Conservation (phyloP, 2,113 vertebrate genomes). For the Rallus limicola region DNA sequence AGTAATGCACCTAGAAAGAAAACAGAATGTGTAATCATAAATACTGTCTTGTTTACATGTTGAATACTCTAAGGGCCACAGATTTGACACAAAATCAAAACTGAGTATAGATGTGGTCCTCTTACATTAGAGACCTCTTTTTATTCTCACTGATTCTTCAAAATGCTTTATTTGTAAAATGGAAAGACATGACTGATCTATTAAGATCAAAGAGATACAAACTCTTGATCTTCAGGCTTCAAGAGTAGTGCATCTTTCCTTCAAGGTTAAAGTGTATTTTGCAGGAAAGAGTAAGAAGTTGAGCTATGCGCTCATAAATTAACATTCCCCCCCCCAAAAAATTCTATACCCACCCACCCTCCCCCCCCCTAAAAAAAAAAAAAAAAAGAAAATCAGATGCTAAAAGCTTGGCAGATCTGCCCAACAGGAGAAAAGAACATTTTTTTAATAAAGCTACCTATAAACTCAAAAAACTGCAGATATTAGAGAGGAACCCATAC, state of each 20-base stretch:
- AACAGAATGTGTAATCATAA: background rate
- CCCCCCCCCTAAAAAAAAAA: too few species aligned
- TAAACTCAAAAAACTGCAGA: background rate
- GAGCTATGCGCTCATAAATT: background rate
- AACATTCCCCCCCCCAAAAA: background rate
- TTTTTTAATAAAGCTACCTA: background rate
- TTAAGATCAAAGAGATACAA: conserved; percentile 12
- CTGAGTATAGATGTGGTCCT: background rate
- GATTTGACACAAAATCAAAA: background rate
- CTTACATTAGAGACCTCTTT: background rate
- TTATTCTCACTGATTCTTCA: background rate
- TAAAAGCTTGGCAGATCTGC: background rate
- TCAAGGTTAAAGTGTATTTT: background rate
- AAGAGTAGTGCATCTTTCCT: background rate
- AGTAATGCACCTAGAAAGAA: background rate
- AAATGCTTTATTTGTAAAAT: background rate
- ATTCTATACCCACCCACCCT: too few species aligned
- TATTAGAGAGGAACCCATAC: background rate
- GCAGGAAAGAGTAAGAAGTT: background rate
- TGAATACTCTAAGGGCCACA: background rate
- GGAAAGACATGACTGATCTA: background rate
- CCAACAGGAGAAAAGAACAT: background rate
- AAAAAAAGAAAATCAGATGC: background rate
- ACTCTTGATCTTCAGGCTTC: background rate
- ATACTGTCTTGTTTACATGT: background rate